Conservation (phyloP, 2,888 invertebrate genomes). For the Morpho achilles region DNA sequence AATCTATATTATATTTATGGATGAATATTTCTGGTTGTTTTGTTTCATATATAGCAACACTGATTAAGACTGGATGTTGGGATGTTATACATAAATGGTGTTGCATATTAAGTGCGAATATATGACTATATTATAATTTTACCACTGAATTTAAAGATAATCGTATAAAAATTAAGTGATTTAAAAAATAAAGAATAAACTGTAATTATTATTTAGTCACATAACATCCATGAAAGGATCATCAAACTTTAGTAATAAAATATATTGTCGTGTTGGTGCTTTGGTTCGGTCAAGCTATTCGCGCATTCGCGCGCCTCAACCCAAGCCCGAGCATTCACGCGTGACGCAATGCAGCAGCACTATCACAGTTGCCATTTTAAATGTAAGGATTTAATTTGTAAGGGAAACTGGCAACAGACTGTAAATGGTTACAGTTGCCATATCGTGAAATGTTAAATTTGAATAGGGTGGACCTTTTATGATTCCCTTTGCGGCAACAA, state of each 20-base stretch:
- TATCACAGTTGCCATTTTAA: conserved; percentile 26
- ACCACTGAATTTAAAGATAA: background rate
- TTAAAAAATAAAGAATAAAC: background rate
- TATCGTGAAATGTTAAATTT: no score
- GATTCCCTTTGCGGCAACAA: conserved; percentile 10
- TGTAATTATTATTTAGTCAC: conserved; percentile 20
- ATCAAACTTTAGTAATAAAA: background rate
- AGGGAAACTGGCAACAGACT: no score
- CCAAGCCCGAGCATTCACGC: conserved; percentile 79
- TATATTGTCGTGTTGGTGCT: conserved; percentile 12
- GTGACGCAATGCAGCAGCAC: conserved; percentile 57
- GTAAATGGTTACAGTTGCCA: no score
- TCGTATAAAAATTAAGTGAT: background rate
- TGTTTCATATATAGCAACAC: conserved; percentile 19
- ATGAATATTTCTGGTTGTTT: conserved; percentile 17
- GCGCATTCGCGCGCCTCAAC: conserved; percentile 55
- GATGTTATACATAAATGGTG: conserved; percentile 24
- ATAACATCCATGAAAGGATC: conserved; percentile 23
- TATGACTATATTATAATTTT: conserved; percentile 16
- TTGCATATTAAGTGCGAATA: conserved; percentile 25
- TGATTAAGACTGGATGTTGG: conserved; percentile 23
- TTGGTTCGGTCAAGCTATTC: conserved; percentile 24
- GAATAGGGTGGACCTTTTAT: background rate
- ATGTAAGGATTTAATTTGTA: conserved; percentile 5
- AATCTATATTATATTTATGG: background rate